These are phyloP conservation scores for Lasioglossum marginatum DNA, from an alignment of 2,888 invertebrate species.

Conservation along the genomic window DNA sequence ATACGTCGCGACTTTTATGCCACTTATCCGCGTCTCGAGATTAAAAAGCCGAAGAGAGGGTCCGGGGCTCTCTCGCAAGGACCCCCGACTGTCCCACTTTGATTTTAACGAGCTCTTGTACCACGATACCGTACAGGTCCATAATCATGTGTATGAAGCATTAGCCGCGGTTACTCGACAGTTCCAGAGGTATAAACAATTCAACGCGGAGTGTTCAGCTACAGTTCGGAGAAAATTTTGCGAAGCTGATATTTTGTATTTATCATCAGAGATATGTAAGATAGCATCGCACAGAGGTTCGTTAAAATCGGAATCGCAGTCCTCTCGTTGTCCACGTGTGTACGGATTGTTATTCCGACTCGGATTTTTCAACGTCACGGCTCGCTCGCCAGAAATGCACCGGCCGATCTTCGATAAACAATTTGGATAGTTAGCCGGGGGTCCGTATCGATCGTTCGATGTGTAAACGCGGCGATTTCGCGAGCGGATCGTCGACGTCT, in stretches of 20 bases:
- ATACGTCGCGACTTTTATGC: slow-evolving; percentile 78
- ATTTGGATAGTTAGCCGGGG: slow-evolving; percentile 15
- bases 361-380: neutral
- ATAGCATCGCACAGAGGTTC: neutral
- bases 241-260: neutral
- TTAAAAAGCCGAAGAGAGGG: slow-evolving; percentile 64
- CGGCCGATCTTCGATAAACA: slow-evolving; percentile 15
- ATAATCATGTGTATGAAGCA: neutral
- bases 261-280: neutral
- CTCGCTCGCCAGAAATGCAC: slow-evolving; percentile 17
- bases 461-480: neutral
- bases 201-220: neutral
- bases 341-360: slow-evolving; percentile 21
- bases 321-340: slow-evolving; percentile 4
- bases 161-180: neutral
- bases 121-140: neutral
- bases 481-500: neutral
- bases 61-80: neutral
- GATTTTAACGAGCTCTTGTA: neutral
- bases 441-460: slow-evolving; percentile 2
- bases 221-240: neutral
- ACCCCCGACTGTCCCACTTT: neutral
- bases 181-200: neutral
- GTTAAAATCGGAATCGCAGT: neutral
- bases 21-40: slow-evolving; percentile 80